Base-by-base conservation (phyloP, 2,888 invertebrate species). In the Scaeva pyrastri region DNA sequence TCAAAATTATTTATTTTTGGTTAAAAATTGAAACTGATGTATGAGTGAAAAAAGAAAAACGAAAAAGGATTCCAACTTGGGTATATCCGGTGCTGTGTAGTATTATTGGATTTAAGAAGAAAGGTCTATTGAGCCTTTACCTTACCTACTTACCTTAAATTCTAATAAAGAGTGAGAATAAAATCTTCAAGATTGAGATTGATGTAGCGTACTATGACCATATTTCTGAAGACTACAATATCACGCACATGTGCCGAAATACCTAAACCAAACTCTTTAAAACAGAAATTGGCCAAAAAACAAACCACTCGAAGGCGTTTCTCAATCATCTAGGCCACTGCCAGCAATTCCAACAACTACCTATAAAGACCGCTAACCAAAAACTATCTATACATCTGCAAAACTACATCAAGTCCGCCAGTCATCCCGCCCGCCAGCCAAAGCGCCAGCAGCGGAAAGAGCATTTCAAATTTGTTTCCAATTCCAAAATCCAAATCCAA, bases 401-500 rank as follows among this genome's bases (percentile, higher is more conserved):
- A 36, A 58, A 21, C 19, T 31, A 31, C 31, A 5, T 31, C 8
- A 5, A 31, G 31, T 8, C 31, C 5, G 0, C 31, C 31, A 31
- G n/a, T n/a, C 31, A 31, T 31, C 31, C 31, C 5, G 6, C n/a
- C n/a, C n/a, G n/a, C n/a, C n/a, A 31, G 5, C 31, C 2, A 50
- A 31, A 21, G 12, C 12, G 12, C 14, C 12, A 7, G n/a, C 64
- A 39, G 11, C 55, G 21, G 58, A 75, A 58, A 70, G 72, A 75
- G 41, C 26, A 80, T 73, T 68, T 84, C 58, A 74, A 84, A 79
- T 64, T 80, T 80, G 55, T 80, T 76, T 76, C 66, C 79, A 79
- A 76, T 76, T 80, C 66, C 84, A 75, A 74, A n/a, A n/a, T 76
- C 66, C 79, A 79, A 76, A 73, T 80, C 66, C 84, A 75, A 74